phyloP scores from a whole-genome alignment of 1,140 invertebrate species.

The Ladona fulva region DNA sequence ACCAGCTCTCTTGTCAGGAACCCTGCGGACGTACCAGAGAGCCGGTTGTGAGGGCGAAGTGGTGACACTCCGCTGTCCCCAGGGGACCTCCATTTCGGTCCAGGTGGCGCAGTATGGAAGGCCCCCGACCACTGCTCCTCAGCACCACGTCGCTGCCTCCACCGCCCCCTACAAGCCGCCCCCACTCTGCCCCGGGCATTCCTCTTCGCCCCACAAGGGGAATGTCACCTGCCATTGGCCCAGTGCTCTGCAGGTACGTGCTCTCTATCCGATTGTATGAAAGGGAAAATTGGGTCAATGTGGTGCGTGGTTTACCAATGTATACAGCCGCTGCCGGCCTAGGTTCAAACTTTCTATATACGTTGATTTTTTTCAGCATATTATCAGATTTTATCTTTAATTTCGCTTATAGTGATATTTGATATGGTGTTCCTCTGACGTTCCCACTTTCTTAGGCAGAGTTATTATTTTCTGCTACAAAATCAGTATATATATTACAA shows the following conservation, averaged over 20 bases:
- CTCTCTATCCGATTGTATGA: too few relatives aligned
- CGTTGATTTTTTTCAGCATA: too few relatives aligned
- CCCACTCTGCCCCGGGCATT: slow-evolving; percentile 25
- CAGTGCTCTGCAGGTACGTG: slow-evolving; percentile 46
- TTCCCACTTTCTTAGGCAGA: too few relatives aligned
- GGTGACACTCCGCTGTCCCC: slow-evolving; percentile 72
- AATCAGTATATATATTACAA: too few relatives aligned
- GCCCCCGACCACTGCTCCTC: slow-evolving; percentile 34
- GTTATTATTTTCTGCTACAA: too few relatives aligned
- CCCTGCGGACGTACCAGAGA: slow-evolving; percentile 76
- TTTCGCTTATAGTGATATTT: too few relatives aligned
- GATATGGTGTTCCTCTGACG: too few relatives aligned
- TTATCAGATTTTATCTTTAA: too few relatives aligned
- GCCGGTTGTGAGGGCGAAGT: slow-evolving; percentile 79
- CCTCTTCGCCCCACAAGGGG: slow-evolving; percentile 27
- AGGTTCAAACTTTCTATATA: too few relatives aligned
- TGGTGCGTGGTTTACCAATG: too few relatives aligned
- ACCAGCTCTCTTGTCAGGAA: slow-evolving; percentile 77
- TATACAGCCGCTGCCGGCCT: too few relatives aligned
- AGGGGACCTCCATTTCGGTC: slow-evolving; percentile 77
- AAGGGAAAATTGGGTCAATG: too few relatives aligned
- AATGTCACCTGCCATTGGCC: slow-evolving; percentile 43
- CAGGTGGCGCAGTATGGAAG: slow-evolving; percentile 63
- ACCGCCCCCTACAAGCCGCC: slow-evolving; percentile 28
- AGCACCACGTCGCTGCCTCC: slow-evolving; percentile 36